Base-by-base conservation (phyloP, 2,888 invertebrate species). In the Pterostichus madidus region DNA sequence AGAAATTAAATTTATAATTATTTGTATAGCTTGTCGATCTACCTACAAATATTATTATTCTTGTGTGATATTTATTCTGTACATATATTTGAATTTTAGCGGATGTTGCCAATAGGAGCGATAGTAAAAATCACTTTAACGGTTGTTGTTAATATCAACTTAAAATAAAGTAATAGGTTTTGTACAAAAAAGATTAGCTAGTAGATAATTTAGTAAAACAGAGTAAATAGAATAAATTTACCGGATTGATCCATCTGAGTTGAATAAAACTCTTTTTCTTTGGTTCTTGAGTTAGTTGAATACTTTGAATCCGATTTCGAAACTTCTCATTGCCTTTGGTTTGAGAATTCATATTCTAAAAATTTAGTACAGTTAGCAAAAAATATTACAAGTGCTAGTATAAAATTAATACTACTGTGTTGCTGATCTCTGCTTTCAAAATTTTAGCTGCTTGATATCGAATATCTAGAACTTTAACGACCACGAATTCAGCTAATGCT, bases 401-500 rank as follows among this genome's bases (percentile, higher is more conserved):
- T 49, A 49, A 13, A 71, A 11, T 24, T 10, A 44, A 64, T 85
- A 86, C 86, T 86, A 86, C 84, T 79, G 92, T 91, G 87, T 91
- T 91, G 8, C 92, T 91, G 85, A 91, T 89, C 84, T 93, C 90
- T 87, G 93, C 91, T 88, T 92, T 93, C 86, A 92, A 90, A 88
- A 92, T 91, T 61, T 92, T 93, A 84, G 91, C 91, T 88, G 91
- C 88, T 88, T 95, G 94, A 86, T 95, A 95, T 87, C 94, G 94
- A 83, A 95, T 94, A 86, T 96, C 95, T 84, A 96, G 88, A 0
- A 96, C 96, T 90, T 96, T 96, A 8, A 96, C 95, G 0, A 96
- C 94, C 0, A 96, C 95, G 86, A 96, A 96, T 90, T 96, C 96
- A 15, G 94, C 95, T 17, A 96, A 90, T 0, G 96, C 95, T 0